Evolutionary conservation across 2,797 vertebrate genomes (phyloP).

Genomic region (Periophthalmus magnuspinnatus): DNA sequence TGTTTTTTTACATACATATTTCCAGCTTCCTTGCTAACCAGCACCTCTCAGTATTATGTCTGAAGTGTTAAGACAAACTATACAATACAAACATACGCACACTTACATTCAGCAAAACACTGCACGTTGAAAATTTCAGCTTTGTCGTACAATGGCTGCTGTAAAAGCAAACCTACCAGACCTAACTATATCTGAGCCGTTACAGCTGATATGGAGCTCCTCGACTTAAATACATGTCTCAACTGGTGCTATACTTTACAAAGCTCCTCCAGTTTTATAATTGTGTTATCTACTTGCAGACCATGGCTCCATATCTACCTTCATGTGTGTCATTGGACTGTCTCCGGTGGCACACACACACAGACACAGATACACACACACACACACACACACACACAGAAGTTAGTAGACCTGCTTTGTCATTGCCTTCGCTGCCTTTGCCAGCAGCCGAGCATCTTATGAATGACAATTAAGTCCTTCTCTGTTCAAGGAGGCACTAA

Average conservation of each 20-base stretch:
- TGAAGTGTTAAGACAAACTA: slow-evolving; percentile 51
- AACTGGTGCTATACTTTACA: slow-evolving; percentile 78
- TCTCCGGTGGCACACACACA: slow-evolving; percentile 63
- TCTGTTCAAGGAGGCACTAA: slow-evolving; percentile 54
- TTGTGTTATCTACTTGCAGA: slow-evolving; percentile 59
- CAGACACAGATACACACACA: slow-evolving; percentile 41
- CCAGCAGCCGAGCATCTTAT: slow-evolving; percentile 45
- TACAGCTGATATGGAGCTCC: slow-evolving; percentile 62
- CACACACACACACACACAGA: slow-evolving; percentile 23
- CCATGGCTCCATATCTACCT: slow-evolving; percentile 67
- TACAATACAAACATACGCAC: slow-evolving; percentile 28
- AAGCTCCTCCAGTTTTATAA: slow-evolving; percentile 69
- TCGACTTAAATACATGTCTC: slow-evolving; percentile 52
- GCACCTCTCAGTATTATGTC: slow-evolving; percentile 67
- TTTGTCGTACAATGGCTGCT: slow-evolving; percentile 24
- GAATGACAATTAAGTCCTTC: slow-evolving; percentile 72
- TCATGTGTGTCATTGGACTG: slow-evolving; percentile 67
- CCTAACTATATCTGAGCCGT: slow-evolving; percentile 68
- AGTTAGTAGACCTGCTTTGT: slow-evolving; percentile 61
- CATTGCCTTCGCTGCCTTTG: slow-evolving; percentile 54
- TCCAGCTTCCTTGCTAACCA: slow-evolving; percentile 44
- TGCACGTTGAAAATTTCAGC: slow-evolving; percentile 30
- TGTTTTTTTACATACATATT: slow-evolving; percentile 31
- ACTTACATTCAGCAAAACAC: slow-evolving; percentile 17
- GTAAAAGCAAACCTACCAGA: slow-evolving; percentile 42